Evolutionary conservation across 2,888 invertebrate genomes (phyloP), one percentile per base, ranked within the genome.

Genomic region (Stenchaetothrips biformis): DNA sequence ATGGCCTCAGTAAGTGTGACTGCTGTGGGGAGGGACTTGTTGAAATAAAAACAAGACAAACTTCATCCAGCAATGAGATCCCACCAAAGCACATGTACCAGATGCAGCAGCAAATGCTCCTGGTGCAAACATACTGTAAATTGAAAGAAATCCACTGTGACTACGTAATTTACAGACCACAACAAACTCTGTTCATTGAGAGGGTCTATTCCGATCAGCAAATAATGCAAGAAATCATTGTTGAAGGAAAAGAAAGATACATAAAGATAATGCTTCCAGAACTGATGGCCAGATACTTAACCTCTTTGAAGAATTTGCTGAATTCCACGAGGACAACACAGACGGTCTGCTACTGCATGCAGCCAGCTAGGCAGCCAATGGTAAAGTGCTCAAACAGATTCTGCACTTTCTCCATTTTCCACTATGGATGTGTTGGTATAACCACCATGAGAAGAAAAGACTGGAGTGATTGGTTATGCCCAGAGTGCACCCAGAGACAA

Each of bases 51-150:
- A 67, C 67, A 67, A 67, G 67, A 9, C n/a, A 67, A 21, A 67
- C n/a, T 21, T n/a, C 67, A 67, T 2, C 13, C 53, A 53, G 67
- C 21, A 67, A 67, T n/a, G 21, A 67, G 9, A 67, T 67, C n/a
- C 21, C n/a, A n/a, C n/a, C n/a, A 2, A n/a, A 21, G 4, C 67
- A 67, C 21, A 67, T 67, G 67, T 21, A 67, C 21, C 67, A 67
- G 9, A 67, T 67, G 67, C 67, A 67, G 67, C 67, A 67, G 67
- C 67, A 67, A 67, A 67, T 67, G 67, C 67, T 67, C n/a, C n/a
- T 67, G 21, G 67, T 67, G 9, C 21, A 7, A 21, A 67, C 67
- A 21, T 67, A 21, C 9, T 67, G 67, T n/a, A 21, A 67, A 4
- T 21, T 67, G 9, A n/a, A n/a, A 21, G 67, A 67, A 67, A 21